Conservation (phyloP, 53 echinoderm and acorn worm genomes). For the Astropecten irregularis region DNA sequence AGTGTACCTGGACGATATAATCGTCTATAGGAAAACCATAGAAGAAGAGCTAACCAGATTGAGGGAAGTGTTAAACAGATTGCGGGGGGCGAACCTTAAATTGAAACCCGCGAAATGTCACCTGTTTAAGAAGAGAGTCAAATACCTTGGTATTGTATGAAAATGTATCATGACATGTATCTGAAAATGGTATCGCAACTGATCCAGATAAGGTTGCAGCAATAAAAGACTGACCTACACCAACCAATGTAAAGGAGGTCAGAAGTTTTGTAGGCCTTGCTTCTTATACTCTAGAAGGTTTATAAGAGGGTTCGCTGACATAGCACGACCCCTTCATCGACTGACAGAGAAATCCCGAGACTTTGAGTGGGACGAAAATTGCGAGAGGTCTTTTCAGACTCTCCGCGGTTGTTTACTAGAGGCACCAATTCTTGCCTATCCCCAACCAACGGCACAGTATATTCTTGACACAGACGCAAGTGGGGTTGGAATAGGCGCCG, state of each 20-base stretch:
- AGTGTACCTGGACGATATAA: slow-evolving; percentile 36
- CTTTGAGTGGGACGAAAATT: background rate
- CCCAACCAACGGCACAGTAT: slow-evolving; percentile 1
- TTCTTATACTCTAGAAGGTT: slow-evolving; percentile 8
- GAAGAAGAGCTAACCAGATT: background rate
- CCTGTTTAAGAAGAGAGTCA: background rate
- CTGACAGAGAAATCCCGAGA: background rate
- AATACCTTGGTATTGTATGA: background rate
- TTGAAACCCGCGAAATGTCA: no score
- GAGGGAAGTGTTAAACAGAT: background rate
- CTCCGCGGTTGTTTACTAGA: background rate
- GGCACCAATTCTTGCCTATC: slow-evolving; percentile 13
- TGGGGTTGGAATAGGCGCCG: background rate
- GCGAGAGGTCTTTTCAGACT: background rate
- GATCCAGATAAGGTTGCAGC: slow-evolving; percentile 10
- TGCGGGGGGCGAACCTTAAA: slow-evolving; percentile 2
- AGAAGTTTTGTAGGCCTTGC: slow-evolving; percentile 21
- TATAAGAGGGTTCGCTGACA: slow-evolving; percentile 9
- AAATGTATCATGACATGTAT: no score
- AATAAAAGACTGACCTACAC: background rate
- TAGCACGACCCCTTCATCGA: background rate
- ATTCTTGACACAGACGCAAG: slow-evolving; percentile 35
- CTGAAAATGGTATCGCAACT: background rate
- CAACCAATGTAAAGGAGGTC: background rate
- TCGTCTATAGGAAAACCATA: slow-evolving; percentile 6